Conservation (phyloP, 2,888 invertebrate species). For the Drosophila formosana region DNA sequence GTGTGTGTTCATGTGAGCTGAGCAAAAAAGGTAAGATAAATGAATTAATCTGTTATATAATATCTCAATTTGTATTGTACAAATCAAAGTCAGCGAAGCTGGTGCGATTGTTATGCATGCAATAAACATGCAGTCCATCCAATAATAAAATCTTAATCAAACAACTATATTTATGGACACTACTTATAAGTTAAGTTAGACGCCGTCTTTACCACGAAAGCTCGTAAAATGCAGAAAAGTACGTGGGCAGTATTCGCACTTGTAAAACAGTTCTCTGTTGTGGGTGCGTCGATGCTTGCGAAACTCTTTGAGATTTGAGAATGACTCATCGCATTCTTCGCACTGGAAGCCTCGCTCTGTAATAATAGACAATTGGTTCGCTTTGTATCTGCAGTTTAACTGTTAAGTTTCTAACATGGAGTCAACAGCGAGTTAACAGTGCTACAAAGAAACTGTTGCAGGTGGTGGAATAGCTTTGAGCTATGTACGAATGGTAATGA, state of each 20-base stretch:
- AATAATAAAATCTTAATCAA: conserved; percentile 13
- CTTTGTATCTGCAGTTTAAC: conserved; percentile 42
- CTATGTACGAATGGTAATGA: background rate
- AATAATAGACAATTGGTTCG: conserved; percentile 57
- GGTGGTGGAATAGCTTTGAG: background rate
- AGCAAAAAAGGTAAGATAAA: conserved; percentile 15
- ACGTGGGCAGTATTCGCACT: conserved; percentile 71
- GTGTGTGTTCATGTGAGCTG: conserved; percentile 76
- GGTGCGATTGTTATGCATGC: conserved; percentile 49
- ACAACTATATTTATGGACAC: conserved; percentile 3
- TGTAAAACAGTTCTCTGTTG: conserved; percentile 77
- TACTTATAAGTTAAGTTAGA: background rate
- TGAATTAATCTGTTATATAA: conserved; percentile 3
- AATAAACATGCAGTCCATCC: conserved; percentile 7
- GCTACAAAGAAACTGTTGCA: background rate
- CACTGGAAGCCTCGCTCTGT: conserved; percentile 75
- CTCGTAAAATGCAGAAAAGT: conserved; percentile 76
- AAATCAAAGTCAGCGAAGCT: conserved; percentile 10
- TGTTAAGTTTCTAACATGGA: conserved; percentile 13
- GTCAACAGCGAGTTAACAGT: conserved; percentile 24
- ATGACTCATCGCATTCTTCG: conserved; percentile 69
- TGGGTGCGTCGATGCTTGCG: conserved; percentile 79
- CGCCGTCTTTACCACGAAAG: conserved; percentile 69
- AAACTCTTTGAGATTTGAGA: conserved; percentile 70
- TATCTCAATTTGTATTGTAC: background rate